Base-by-base conservation (phyloP, 2,888 invertebrate genomes). In the Machimus atricapillus region DNA sequence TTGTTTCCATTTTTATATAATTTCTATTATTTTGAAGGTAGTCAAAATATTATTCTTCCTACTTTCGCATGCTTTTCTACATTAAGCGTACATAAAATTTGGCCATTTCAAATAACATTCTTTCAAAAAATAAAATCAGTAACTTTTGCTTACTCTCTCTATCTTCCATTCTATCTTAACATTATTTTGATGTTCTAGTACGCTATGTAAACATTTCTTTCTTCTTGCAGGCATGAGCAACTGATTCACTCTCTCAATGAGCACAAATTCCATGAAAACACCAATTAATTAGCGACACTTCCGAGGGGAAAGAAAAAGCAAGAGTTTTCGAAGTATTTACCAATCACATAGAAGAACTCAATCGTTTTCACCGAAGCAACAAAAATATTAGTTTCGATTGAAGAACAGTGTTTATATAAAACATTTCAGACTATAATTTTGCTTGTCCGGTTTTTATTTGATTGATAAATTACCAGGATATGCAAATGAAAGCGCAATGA, bases 401-500 rank as follows among this genome's bases (percentile, higher is more conserved):
- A 66, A 66, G 66, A 66, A 12, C 23, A 66, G 27, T 23, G 27
- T 27, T 66, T 12, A 66, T 23, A 34, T n/a, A 66, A 27, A 19
- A 66, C 52, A 52, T 52, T 52, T 2, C 1, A 31, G 52, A 52
- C 7, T 52, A 16, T 19, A 52, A 2, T 52, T 52, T 52, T 52
- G 52, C 9, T 66, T 66, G 66, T 66, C 66, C 66, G 66, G 19
- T 66, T 66, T 27, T 66, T 66, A 66, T 66, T 66, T 66, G 3
- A 12, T 27, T 19, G 66, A 66, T 66, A 66, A 66, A 66, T 66
- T 23, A 27, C 66, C 23, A 82, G 58, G 58, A 34, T 34, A 58
- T 82, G 82, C 58, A 58, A 58, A n/a, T n/a, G n/a, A 16, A 58
- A 6, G 74, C 74, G 66, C 58, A 58, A 82, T 82, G 82, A 82